phyloP scores from a whole-genome alignment of 1,140 invertebrate genomes.

The Habropoda laboriosa region DNA sequence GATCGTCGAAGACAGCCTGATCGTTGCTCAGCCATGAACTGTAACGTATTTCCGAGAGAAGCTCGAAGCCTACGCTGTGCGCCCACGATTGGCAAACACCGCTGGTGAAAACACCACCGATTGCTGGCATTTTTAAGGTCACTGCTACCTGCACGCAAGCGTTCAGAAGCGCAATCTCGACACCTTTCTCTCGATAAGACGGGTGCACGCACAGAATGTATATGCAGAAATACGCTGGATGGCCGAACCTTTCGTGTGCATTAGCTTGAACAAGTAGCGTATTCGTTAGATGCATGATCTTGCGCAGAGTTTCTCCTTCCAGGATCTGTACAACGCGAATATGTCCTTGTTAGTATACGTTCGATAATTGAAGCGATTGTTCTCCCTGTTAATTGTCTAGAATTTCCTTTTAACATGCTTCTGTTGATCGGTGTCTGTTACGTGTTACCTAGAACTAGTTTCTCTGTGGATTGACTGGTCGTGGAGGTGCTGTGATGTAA shows the following conservation, averaged over 20 bases:
- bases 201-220: constrained; percentile 78
- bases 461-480: too few relatives aligned
- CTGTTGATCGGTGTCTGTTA: too few relatives aligned
- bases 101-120: constrained; percentile 83
- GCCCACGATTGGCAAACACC: constrained; percentile 80
- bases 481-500: too few relatives aligned
- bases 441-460: too few relatives aligned
- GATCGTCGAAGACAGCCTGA: constrained; percentile 82
- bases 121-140: constrained; percentile 79
- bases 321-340: constrained; percentile 39
- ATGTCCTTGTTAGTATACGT: not conserved
- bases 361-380: not conserved
- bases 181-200: constrained; percentile 72
- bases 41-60: constrained; percentile 83
- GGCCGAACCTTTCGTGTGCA: constrained; percentile 70
- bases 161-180: constrained; percentile 80
- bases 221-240: constrained; percentile 72
- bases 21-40: constrained; percentile 82
- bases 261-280: constrained; percentile 74
- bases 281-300: constrained; percentile 74
- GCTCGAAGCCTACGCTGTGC: constrained; percentile 79
- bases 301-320: constrained; percentile 72
- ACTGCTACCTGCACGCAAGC: constrained; percentile 78
- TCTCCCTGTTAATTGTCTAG: too few relatives aligned
- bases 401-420: too few relatives aligned